phyloP scores from a whole-genome alignment of 1,140 invertebrate genomes.

The Pseudomyrmex concolor region DNA sequence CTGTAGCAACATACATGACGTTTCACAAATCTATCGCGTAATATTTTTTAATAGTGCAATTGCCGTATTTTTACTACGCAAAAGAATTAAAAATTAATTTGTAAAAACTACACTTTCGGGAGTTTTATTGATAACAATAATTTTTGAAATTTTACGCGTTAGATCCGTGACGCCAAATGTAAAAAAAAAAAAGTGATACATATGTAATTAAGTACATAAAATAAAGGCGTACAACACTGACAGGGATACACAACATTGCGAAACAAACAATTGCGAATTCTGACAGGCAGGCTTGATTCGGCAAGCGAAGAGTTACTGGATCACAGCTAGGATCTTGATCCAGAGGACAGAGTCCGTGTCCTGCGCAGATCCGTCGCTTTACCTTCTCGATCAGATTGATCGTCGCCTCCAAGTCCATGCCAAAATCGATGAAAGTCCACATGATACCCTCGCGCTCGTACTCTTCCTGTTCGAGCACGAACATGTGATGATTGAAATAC shows the following conservation, averaged over 20 bases:
- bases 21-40: background rate
- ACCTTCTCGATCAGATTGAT: conserved; percentile 98
- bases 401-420: conserved; percentile 96
- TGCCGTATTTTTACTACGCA: background rate
- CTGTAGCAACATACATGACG: background rate
- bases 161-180: background rate
- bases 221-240: conserved; percentile 31
- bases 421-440: conserved; percentile 98
- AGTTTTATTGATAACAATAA: background rate
- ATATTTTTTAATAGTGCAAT: background rate
- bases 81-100: too few species aligned
- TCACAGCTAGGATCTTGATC: background rate
- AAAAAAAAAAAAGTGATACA: background rate
- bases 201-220: conserved; percentile 35
- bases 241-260: background rate
- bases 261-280: conserved; percentile 12
- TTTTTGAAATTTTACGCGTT: background rate
- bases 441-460: conserved; percentile 96
- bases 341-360: conserved; percentile 10
- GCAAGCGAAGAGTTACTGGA: conserved; percentile 51
- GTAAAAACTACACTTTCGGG: too few species aligned
- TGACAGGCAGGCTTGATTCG: conserved; percentile 35
- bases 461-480: conserved; percentile 98
- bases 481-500: conserved; percentile 99
- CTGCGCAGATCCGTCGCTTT: conserved; percentile 71